Base-by-base conservation (phyloP, 2,888 invertebrate species). In the Cephonodes hylas region DNA sequence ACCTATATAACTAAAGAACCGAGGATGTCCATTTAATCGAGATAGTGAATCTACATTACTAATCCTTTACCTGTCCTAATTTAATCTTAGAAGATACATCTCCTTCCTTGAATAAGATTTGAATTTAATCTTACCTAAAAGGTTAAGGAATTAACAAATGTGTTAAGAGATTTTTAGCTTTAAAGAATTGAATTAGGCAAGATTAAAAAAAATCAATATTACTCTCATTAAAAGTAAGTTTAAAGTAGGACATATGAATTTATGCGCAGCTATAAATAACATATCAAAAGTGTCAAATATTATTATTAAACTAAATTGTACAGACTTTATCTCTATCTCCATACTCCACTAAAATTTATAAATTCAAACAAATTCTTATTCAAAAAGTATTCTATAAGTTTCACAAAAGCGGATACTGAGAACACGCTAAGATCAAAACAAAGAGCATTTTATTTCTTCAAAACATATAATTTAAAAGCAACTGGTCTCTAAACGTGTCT, bases 401-500 rank as follows among this genome's bases (percentile, higher is more conserved):
- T n/a, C n/a, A n/a, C n/a, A n/a, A n/a, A n/a, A n/a, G n/a, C n/a
- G n/a, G n/a, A n/a, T n/a, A n/a, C n/a, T n/a, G n/a, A n/a, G n/a
- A 25, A 27, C n/a, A 4, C 8, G n/a, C 5, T 25, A 48, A 48
- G 7, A 48, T 27, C 25, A 45, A 48, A 7, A 38, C 38, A n/a
- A n/a, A 27, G 27, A 46, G n/a, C n/a, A n/a, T 46, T n/a, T 23
- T 27, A 45, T 8, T 25, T 3, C 15, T 25, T 10, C 10, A 3
- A 18, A 1, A 53, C 27, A 10, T 48, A 15, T 27, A 31, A 15
- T 34, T 38, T 38, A 31, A 42, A 10, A 53, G 53, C 18, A 25
- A 13, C 23, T 27, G 6, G 6, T 42, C 42, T 60, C 5, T 22
- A 38, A 25, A 79, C 78, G 78, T 81, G 78, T 76, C 74, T 74